phyloP scores from a whole-genome alignment of 2,797 vertebrate species.

The Coilia nasus region DNA sequence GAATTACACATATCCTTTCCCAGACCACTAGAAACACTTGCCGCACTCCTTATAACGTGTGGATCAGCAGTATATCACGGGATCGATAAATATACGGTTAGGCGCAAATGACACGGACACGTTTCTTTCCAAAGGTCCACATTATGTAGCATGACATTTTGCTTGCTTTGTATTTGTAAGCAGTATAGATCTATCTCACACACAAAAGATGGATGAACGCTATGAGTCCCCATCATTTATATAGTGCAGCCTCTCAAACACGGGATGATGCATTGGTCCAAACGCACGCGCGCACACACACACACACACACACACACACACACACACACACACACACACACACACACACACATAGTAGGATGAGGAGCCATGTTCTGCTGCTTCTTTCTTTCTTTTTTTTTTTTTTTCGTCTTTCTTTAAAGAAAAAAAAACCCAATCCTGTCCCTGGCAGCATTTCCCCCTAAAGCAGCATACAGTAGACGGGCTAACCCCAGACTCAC shows the following conservation, averaged over 20 bases:
- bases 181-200: background rate
- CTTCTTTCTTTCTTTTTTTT: background rate
- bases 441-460: background rate
- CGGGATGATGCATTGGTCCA: background rate
- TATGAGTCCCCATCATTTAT: slow-evolving; percentile 7
- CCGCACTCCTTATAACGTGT: background rate
- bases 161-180: background rate
- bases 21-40: background rate
- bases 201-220: background rate
- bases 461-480: slow-evolving; percentile 32
- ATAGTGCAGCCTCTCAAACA: background rate
- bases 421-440: background rate
- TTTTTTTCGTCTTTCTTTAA: background rate
- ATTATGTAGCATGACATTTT: background rate
- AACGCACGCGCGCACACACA: background rate
- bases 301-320: slow-evolving; percentile 1
- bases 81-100: background rate
- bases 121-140: background rate
- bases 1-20: background rate
- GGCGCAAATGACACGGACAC: background rate
- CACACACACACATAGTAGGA: background rate
- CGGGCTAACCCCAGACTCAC: slow-evolving; percentile 55
- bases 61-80: background rate
- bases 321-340: background rate
- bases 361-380: slow-evolving; percentile 12